These are phyloP conservation scores for Pyxicephalus adspersus DNA, from an alignment of 2,113 vertebrate genomes.

Conservation along the genomic window DNA sequence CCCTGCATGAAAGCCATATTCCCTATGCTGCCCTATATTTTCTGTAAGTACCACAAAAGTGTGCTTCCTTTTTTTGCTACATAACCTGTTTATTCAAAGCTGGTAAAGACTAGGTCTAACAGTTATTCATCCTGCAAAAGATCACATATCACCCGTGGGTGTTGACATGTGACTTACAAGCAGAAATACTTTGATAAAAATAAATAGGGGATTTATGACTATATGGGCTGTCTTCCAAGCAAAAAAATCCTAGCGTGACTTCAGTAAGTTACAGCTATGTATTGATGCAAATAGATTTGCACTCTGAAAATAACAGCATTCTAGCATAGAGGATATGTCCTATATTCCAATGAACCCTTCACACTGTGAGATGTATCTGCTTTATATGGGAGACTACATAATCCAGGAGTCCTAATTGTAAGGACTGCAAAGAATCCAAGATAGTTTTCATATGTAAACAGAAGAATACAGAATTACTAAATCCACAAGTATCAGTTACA, in stretches of 20 bases:
- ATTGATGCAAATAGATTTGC: conserved; percentile 3
- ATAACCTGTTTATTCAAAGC: too few species aligned
- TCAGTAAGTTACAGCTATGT: conserved; percentile 23
- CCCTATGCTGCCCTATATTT: too few species aligned
- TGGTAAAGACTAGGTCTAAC: neutral
- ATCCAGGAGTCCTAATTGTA: neutral
- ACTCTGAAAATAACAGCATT: conserved; percentile 4
- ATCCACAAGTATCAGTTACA: neutral
- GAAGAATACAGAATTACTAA: neutral
- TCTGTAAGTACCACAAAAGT: too few species aligned
- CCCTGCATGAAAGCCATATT: too few species aligned
- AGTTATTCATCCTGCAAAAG: conserved; percentile 26
- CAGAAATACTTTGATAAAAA: conserved; percentile 51
- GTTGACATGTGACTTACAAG: conserved; percentile 52
- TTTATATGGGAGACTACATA: neutral
- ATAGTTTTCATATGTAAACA: neutral
- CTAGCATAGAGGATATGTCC: conserved; percentile 18
- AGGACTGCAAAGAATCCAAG: neutral
- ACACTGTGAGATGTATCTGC: neutral
- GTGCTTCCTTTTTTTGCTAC: too few species aligned
- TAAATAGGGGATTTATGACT: conserved; percentile 43
- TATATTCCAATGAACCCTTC: neutral
- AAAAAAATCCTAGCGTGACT: conserved; percentile 20
- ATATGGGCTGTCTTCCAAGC: conserved; percentile 24
- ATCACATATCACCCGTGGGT: conserved; percentile 59